Evolutionary conservation across 2,797 vertebrate species (phyloP).

Genomic region (Dicrostonyx torquatus): DNA sequence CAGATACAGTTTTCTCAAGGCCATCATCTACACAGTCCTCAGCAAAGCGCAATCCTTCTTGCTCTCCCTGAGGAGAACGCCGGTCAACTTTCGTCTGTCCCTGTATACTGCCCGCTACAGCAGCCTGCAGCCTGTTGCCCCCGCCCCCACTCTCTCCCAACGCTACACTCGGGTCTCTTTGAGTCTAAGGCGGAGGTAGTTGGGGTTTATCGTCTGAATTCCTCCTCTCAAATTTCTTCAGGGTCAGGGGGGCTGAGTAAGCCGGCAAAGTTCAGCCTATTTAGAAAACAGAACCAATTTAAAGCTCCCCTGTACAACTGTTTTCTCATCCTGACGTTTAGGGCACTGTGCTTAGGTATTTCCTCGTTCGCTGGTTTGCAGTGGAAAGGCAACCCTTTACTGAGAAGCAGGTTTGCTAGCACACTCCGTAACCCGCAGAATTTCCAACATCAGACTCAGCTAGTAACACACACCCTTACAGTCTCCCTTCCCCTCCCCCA

Average conservation of each 20-base stretch:
- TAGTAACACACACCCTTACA: background rate
- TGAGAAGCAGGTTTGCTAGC: conserved; percentile 29
- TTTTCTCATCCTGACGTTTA: background rate
- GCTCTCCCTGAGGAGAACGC: background rate
- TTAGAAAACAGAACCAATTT: background rate
- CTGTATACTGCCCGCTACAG: background rate
- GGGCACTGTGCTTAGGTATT: background rate
- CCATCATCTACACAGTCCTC: background rate
- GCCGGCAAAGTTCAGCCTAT: background rate
- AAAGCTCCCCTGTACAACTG: conserved; percentile 12
- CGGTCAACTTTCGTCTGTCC: background rate
- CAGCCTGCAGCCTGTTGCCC: background rate
- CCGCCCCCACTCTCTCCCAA: background rate
- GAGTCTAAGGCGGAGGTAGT: background rate
- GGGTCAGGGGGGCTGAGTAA: background rate
- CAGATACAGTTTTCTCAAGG: background rate
- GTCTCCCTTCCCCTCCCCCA: background rate
- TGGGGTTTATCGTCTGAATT: conserved; percentile 13
- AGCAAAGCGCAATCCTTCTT: background rate
- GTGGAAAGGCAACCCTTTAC: background rate
- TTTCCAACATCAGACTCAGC: conserved; percentile 32
- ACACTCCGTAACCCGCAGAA: background rate
- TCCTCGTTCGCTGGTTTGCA: background rate
- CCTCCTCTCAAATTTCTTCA: conserved; percentile 58
- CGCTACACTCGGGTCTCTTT: background rate